These are phyloP conservation scores for Brachyhypopomus occidentalis DNA, from an alignment of 2,113 vertebrate genomes.

Conservation along the genomic window DNA sequence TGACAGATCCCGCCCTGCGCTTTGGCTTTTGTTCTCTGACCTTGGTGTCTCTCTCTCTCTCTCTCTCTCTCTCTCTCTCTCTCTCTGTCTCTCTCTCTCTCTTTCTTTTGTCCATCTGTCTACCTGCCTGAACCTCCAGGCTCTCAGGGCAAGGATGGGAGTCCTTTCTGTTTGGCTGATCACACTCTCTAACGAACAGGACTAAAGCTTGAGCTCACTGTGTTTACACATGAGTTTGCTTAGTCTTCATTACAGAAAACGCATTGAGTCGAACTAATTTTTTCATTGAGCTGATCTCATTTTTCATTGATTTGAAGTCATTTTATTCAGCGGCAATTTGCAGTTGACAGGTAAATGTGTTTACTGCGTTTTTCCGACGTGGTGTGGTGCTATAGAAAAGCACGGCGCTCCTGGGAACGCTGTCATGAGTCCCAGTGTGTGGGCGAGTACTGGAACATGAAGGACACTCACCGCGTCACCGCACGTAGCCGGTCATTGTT, in stretches of 20 bases:
- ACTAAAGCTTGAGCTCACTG: background rate
- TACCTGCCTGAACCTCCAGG: constrained; percentile 23
- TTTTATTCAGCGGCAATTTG: background rate
- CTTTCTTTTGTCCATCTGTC: constrained; percentile 17
- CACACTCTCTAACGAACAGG: background rate
- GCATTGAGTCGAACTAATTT: background rate
- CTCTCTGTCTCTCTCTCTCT: constrained; percentile 1
- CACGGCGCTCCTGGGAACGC: background rate
- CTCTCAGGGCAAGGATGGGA: constrained; percentile 11
- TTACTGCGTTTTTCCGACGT: background rate
- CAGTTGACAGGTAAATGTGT: background rate
- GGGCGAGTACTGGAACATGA: background rate
- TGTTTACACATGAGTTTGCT: background rate
- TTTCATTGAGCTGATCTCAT: no score
- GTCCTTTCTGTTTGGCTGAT: constrained; percentile 10
- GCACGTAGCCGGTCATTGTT: background rate
- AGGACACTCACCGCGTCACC: background rate
- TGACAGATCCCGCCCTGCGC: constrained; percentile 61
- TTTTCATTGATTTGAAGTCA: no score
- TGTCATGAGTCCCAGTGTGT: background rate
- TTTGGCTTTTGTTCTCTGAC: constrained; percentile 33
- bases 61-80: constrained; percentile 14
- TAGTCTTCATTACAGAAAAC: background rate
- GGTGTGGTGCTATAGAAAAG: background rate
- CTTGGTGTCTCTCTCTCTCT: constrained; percentile 16